Conservation (phyloP, 2,888 invertebrate genomes). For the Thymelicus lineola region DNA sequence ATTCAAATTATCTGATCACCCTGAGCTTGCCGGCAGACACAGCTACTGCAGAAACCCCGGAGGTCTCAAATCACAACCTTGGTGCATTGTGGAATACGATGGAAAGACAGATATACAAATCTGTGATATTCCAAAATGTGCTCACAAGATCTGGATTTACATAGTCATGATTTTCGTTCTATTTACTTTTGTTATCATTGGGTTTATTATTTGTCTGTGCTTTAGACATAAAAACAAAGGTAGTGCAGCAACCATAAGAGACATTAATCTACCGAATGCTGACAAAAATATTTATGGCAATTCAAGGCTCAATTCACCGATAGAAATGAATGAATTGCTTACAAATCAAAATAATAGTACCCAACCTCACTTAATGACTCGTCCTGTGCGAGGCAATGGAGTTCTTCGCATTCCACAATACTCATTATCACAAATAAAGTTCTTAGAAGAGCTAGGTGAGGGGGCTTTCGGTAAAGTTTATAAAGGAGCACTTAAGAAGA, state of each 20-base stretch:
- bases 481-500: slow-evolving; percentile 94
- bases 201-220: slow-evolving; percentile 86
- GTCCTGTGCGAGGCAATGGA: slow-evolving; percentile 80
- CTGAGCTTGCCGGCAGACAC: slow-evolving; percentile 94
- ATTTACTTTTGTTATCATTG: slow-evolving; percentile 75
- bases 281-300: slow-evolving; percentile 94
- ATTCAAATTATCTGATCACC: slow-evolving; percentile 90
- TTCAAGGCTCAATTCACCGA: slow-evolving; percentile 90
- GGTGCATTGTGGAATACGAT: slow-evolving; percentile 92
- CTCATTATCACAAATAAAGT: slow-evolving; percentile 92
- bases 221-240: slow-evolving; percentile 84
- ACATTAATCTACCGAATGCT: slow-evolving; percentile 89
- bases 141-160: slow-evolving; percentile 92
- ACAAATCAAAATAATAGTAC: slow-evolving; percentile 81
- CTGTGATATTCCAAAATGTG: slow-evolving; percentile 96
- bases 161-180: slow-evolving; percentile 88
- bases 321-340: slow-evolving; percentile 93
- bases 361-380: slow-evolving; percentile 77
- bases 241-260: slow-evolving; percentile 87
- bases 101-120: slow-evolving; percentile 90
- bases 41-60: slow-evolving; percentile 97
- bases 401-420: slow-evolving; percentile 92
- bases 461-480: slow-evolving; percentile 99
- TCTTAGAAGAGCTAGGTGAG: slow-evolving; percentile 96
- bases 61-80: slow-evolving; percentile 91